Percentiles rank a stretch among this genome's conserved stretches.
phyloP scores from a whole-genome alignment of 2,888 invertebrate genomes.

The Pecten maximus region DNA sequence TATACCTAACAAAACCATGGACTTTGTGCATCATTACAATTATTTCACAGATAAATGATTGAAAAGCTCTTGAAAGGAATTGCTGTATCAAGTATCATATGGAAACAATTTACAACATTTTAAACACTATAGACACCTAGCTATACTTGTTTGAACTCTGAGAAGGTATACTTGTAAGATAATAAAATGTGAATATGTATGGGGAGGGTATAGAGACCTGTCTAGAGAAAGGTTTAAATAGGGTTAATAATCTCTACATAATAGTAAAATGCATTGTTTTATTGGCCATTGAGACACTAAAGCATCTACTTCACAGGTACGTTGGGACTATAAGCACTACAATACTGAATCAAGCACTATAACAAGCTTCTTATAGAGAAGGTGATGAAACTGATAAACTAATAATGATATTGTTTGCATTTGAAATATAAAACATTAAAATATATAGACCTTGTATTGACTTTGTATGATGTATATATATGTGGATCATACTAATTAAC shows the following conservation, averaged over 20 bases:
- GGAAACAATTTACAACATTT: not conserved
- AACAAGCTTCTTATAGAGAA: no score
- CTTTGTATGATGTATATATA: no score
- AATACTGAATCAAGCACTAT: no score
- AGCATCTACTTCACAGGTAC: not conserved
- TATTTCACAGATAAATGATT: not conserved
- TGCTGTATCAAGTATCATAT: not conserved
- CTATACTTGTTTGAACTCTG: conserved; percentile 7
- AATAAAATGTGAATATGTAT: not conserved
- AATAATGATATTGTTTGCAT: no score
- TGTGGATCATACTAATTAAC: no score
- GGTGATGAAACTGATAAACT: no score
- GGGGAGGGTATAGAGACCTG: not conserved
- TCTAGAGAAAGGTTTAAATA: not conserved
- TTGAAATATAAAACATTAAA: no score
- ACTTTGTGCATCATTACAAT: not conserved
- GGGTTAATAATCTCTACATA: not conserved
- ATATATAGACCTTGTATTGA: no score
- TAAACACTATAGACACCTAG: not conserved
- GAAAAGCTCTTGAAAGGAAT: not conserved
- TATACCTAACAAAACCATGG: not conserved
- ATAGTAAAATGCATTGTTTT: conserved; percentile 9
- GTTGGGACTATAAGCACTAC: no score
- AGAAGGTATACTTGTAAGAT: not conserved
- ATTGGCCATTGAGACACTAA: not conserved